Evolutionary conservation across 2,888 invertebrate species (phyloP).

Genomic region (Synanthedon tipuliformis): DNA sequence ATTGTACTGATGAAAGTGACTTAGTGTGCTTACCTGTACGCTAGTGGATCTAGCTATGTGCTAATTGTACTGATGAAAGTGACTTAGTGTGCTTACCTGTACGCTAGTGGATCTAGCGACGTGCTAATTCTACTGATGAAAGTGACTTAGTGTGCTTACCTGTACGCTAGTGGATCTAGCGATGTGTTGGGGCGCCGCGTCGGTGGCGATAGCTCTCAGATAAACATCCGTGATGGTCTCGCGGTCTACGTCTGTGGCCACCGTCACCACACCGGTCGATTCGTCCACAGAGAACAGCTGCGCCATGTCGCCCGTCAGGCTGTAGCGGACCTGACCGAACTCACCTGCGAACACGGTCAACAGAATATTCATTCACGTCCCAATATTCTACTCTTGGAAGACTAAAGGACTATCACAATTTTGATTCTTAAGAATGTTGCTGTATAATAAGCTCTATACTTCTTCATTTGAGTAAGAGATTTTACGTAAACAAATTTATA

Average conservation of each 20-base stretch:
- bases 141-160: slow-evolving; percentile 55
- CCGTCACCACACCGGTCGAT: slow-evolving; percentile 79
- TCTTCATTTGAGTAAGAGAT: too few relatives aligned
- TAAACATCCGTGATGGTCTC: slow-evolving; percentile 78
- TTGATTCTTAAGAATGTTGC: background rate
- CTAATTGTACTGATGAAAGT: too few relatives aligned
- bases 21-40: too few relatives aligned
- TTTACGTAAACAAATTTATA: too few relatives aligned
- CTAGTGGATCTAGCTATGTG: too few relatives aligned
- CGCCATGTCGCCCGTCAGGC: slow-evolving; percentile 79
- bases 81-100: too few relatives aligned
- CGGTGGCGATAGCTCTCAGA: slow-evolving; percentile 83
- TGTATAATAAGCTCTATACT: too few relatives aligned
- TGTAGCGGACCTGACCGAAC: slow-evolving; percentile 83
- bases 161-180: slow-evolving; percentile 81
- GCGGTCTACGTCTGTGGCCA: slow-evolving; percentile 82
- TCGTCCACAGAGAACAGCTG: slow-evolving; percentile 80
- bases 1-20: too few relatives aligned
- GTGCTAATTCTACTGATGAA: too few relatives aligned
- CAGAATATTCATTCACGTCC: background rate
- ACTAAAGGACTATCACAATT: background rate
- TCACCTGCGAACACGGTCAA: slow-evolving; percentile 46
- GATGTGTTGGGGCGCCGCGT: slow-evolving; percentile 78
- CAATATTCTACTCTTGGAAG: background rate
- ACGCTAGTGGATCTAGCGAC: too few relatives aligned